phyloP scores from a whole-genome alignment of 2,888 invertebrate species.

The Leucophora obtusa region DNA sequence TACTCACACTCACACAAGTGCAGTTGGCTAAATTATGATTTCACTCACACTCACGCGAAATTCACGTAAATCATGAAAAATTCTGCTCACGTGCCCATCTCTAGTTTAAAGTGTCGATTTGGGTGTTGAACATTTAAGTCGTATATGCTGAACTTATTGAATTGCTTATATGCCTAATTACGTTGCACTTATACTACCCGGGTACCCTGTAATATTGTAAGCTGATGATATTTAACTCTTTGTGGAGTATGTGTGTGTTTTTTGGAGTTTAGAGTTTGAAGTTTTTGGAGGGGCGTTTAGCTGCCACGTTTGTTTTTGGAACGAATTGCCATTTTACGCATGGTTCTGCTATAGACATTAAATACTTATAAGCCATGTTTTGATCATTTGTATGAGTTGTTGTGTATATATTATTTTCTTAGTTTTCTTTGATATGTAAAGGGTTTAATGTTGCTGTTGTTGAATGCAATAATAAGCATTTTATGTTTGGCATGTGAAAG shows the following conservation, averaged over 20 bases:
- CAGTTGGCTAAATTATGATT: too few relatives aligned
- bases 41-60: too few relatives aligned
- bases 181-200: too few relatives aligned
- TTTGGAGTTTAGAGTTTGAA: conserved; percentile 6
- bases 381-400: conserved; percentile 16
- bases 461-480: conserved; percentile 47
- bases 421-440: conserved; percentile 47
- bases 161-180: too few relatives aligned
- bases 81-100: too few relatives aligned
- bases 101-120: too few relatives aligned
- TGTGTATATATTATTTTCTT: conserved; percentile 28
- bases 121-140: too few relatives aligned
- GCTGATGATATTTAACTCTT: conserved; percentile 32
- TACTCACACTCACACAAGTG: too few relatives aligned
- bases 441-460: conserved; percentile 30
- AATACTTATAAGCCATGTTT: conserved; percentile 58
- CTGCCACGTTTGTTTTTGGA: conserved; percentile 65
- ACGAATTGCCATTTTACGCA: conserved; percentile 67
- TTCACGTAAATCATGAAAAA: too few relatives aligned
- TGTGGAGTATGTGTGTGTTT: conserved; percentile 25
- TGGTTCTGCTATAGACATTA: conserved; percentile 59
- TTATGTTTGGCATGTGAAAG: conserved; percentile 60
- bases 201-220: too few relatives aligned
- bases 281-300: conserved; percentile 61
- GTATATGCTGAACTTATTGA: too few relatives aligned